Percentiles rank a stretch among this genome's conserved stretches.
Evolutionary conservation across 37 sponge, comb jelly and placozoan species (phyloP).

Genomic region (Halichondria panicea): DNA sequence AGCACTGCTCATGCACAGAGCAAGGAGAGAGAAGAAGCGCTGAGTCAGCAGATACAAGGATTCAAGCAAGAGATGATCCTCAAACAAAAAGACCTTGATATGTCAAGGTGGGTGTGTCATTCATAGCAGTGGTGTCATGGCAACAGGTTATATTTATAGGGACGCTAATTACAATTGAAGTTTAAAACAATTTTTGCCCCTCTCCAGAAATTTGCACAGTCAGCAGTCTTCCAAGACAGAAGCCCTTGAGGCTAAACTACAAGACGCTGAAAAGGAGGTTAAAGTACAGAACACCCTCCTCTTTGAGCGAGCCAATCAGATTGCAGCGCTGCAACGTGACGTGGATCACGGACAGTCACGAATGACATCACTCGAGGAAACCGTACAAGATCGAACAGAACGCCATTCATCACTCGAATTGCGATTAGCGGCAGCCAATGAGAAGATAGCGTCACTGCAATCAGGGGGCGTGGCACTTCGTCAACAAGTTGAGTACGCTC

Average conservation of each 20-base stretch:
- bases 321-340: constrained; percentile 40
- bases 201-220: background rate
- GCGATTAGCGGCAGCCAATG: background rate
- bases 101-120: background rate
- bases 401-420: constrained; percentile 1
- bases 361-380: constrained; percentile 18
- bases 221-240: background rate
- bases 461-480: constrained; percentile 14
- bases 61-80: background rate
- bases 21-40: background rate
- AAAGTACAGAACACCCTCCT: constrained; percentile 14
- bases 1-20: too few relatives aligned
- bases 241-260: background rate
- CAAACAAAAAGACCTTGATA: background rate
- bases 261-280: background rate
- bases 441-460: constrained; percentile 9
- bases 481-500: constrained; percentile 20
- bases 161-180: background rate
- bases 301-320: constrained; percentile 36
- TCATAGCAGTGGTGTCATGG: too few relatives aligned
- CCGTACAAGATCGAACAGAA: background rate
- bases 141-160: too few relatives aligned
- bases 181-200: background rate
- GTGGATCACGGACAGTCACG: constrained; percentile 20
- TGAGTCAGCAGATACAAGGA: constrained; percentile 13